Percentiles rank a stretch among this genome's conserved stretches.
These are phyloP conservation scores for Channa striata DNA, from an alignment of 2,797 vertebrate genomes.

Conservation along the genomic window DNA sequence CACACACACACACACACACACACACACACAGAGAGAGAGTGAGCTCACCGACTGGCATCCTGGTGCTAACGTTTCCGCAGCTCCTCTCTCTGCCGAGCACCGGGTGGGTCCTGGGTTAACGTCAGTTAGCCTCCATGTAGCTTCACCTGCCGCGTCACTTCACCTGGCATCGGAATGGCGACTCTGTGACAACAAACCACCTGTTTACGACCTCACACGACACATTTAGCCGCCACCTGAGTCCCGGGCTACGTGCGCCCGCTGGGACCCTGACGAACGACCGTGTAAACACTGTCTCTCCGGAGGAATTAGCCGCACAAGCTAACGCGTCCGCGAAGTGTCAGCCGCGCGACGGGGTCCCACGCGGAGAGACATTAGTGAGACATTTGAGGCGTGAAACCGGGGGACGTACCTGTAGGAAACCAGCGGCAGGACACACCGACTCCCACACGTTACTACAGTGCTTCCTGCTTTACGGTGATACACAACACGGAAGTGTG, in stretches of 20 bases:
- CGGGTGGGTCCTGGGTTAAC: constrained; percentile 23
- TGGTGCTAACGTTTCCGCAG: constrained; percentile 60
- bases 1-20: not conserved
- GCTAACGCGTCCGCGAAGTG: constrained; percentile 27
- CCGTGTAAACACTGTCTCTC: not conserved
- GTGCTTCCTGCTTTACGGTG: constrained; percentile 68
- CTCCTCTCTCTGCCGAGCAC: constrained; percentile 18
- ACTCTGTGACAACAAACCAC: constrained; percentile 23
- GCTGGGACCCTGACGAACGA: not conserved
- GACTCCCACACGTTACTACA: constrained; percentile 46
- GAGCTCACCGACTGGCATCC: constrained; percentile 78
- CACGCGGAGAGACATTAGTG: not conserved
- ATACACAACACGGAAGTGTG: constrained; percentile 64
- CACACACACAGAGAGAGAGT: not conserved
- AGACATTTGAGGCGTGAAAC: not conserved
- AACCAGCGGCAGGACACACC: constrained; percentile 33
- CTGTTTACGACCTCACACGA: not conserved
- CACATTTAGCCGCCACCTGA: not conserved
- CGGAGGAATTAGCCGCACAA: constrained; percentile 31
- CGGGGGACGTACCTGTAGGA: constrained; percentile 50
- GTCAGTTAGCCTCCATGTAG: constrained; percentile 72
- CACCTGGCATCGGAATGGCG: constrained; percentile 35
- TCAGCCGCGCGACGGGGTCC: not conserved
- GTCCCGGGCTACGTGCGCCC: not conserved
- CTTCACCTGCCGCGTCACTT: constrained; percentile 19